Percentiles rank a stretch among this genome's conserved stretches.
Evolutionary conservation across 2,888 invertebrate genomes (phyloP).

Genomic region (Cantharis lateralis): DNA sequence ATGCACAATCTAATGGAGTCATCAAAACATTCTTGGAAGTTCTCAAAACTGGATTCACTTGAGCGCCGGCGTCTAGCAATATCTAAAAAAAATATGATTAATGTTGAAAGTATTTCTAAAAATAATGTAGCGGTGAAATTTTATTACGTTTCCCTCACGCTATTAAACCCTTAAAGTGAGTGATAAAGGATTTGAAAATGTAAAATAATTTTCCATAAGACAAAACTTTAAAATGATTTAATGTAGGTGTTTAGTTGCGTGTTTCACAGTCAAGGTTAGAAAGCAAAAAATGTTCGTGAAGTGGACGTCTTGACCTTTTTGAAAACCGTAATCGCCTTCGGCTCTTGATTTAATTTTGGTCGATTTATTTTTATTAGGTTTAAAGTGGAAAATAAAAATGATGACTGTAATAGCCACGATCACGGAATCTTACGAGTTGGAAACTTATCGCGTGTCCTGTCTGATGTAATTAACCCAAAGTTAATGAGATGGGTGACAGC

Average conservation of each 20-base stretch:
- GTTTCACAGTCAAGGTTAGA: slow-evolving; percentile 7
- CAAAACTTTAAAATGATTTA: slow-evolving; percentile 8
- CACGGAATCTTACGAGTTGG: not conserved
- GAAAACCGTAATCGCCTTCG: not conserved
- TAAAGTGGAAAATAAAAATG: not conserved
- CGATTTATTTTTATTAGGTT: not conserved
- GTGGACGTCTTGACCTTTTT: not conserved
- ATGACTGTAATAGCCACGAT: not conserved
- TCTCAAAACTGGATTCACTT: slow-evolving; percentile 82
- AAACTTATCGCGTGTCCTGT: not conserved
- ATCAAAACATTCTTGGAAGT: slow-evolving; percentile 83
- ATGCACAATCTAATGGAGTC: slow-evolving; percentile 90
- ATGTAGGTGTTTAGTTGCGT: slow-evolving; percentile 3
- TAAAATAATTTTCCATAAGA: not conserved
- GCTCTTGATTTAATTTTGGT: not conserved
- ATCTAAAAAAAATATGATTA: slow-evolving; percentile 56
- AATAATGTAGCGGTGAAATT: not conserved
- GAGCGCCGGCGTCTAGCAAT: slow-evolving; percentile 81
- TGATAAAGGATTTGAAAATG: slow-evolving; percentile 2
- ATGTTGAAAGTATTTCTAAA: not conserved
- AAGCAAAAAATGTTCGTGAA: not conserved
- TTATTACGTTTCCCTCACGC: slow-evolving; percentile 4
- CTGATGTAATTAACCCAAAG: not conserved
- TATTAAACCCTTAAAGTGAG: not conserved
- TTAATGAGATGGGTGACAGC: not conserved